Percentiles rank a stretch among this genome's conserved stretches.
phyloP scores from a whole-genome alignment of 2,113 vertebrate genomes.

The Motacilla alba region DNA sequence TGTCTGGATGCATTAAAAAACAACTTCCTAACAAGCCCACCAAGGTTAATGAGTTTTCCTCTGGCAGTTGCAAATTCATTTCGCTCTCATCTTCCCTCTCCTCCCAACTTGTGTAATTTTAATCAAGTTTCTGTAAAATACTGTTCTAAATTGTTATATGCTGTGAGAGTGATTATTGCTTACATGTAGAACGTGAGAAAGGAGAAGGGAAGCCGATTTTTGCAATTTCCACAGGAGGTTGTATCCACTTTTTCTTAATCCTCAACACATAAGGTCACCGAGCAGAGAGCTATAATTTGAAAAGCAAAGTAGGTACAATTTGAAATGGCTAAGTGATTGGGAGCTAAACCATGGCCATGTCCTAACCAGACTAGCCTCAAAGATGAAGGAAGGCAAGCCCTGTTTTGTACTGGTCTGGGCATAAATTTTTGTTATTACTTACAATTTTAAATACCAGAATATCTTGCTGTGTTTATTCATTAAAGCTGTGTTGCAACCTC shows the following conservation, averaged over 20 bases:
- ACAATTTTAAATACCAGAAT: neutral
- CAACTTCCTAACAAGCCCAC: neutral
- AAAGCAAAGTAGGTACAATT: neutral
- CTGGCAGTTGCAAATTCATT: neutral
- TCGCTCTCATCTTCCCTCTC: neutral
- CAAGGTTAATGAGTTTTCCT: neutral
- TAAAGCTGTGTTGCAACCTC: neutral
- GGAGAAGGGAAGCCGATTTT: conserved; percentile 29
- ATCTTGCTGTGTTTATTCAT: neutral
- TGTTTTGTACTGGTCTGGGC: neutral
- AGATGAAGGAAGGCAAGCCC: neutral
- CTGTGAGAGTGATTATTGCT: neutral
- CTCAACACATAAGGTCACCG: neutral
- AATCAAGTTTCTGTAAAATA: conserved; percentile 44
- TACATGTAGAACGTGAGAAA: neutral
- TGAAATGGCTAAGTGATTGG: neutral
- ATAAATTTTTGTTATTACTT: neutral
- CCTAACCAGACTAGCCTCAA: neutral
- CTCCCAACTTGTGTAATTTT: neutral
- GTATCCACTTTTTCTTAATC: neutral
- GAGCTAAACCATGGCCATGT: neutral
- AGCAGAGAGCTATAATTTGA: neutral
- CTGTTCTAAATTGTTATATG: neutral
- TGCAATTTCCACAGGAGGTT: neutral
- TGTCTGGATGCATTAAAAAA: neutral